Percentiles rank a stretch among this genome's conserved stretches.
phyloP scores from a whole-genome alignment of 2,888 invertebrate genomes.

The Cephus pulcher region DNA sequence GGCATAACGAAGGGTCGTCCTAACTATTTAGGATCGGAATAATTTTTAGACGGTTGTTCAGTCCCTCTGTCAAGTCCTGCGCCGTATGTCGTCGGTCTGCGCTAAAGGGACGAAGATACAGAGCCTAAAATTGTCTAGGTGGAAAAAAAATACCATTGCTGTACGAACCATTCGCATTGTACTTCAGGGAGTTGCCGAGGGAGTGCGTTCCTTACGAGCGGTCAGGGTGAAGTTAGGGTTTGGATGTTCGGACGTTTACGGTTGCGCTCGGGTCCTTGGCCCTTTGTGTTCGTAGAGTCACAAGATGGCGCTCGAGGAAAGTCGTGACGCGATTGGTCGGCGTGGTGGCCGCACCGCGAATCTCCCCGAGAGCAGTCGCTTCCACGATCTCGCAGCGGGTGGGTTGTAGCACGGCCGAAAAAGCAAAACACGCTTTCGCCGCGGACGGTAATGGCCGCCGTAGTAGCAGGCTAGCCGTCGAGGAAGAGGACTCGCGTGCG shows the following conservation, averaged over 20 bases:
- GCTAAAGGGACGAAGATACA: background rate
- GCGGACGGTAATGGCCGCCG: slow-evolving; percentile 41
- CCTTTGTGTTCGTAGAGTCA: slow-evolving; percentile 44
- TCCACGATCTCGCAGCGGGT: slow-evolving; percentile 41
- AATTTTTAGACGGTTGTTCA: background rate
- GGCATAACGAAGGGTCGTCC: background rate
- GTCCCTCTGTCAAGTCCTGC: background rate
- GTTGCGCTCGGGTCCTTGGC: slow-evolving; percentile 37
- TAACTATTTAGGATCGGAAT: background rate
- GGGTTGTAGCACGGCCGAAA: slow-evolving; percentile 28
- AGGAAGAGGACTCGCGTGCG: slow-evolving; percentile 1
- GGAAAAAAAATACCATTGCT: background rate
- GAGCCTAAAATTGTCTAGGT: background rate
- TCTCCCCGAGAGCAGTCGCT: slow-evolving; percentile 48
- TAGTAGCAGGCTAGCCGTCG: slow-evolving; percentile 29
- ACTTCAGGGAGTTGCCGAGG: background rate
- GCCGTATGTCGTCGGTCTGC: background rate
- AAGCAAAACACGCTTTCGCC: slow-evolving; percentile 16
- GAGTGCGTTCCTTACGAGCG: background rate
- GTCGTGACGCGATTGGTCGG: slow-evolving; percentile 44
- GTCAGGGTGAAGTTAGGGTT: background rate
- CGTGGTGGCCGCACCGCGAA: slow-evolving; percentile 47
- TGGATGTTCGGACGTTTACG: slow-evolving; percentile 39
- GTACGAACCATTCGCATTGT: background rate
- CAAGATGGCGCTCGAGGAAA: slow-evolving; percentile 50